Evolutionary conservation across 2,113 vertebrate species (phyloP).

Genomic region (Syrmaticus mikado): DNA sequence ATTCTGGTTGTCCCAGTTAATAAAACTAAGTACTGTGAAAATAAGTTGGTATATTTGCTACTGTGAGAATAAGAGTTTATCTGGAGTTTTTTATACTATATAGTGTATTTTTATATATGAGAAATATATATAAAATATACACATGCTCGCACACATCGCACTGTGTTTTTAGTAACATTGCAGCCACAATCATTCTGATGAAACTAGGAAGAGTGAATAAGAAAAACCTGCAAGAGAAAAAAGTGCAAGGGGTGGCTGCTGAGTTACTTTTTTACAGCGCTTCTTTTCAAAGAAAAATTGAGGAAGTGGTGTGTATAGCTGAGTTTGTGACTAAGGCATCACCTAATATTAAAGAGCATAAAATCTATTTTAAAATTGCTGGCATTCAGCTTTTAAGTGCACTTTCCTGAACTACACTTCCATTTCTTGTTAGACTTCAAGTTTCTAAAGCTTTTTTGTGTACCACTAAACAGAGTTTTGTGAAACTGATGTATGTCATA

Average conservation of each 20-base stretch:
- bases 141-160: slow-evolving; percentile 36
- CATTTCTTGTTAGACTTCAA: slow-evolving; percentile 80
- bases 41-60: slow-evolving; percentile 71
- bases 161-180: slow-evolving; percentile 46
- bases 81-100: slow-evolving; percentile 66
- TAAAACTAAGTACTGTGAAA: slow-evolving; percentile 78
- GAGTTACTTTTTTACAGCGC: not conserved
- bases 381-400: slow-evolving; percentile 84
- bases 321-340: slow-evolving; percentile 39
- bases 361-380: slow-evolving; percentile 74
- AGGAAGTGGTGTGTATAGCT: slow-evolving; percentile 14
- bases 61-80: slow-evolving; percentile 80
- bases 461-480: slow-evolving; percentile 79
- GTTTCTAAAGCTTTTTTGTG: slow-evolving; percentile 78
- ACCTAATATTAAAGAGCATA: slow-evolving; percentile 50
- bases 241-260: slow-evolving; percentile 10
- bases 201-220: slow-evolving; percentile 7
- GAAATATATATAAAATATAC: slow-evolving; percentile 53
- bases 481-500: slow-evolving; percentile 62
- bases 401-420: slow-evolving; percentile 83
- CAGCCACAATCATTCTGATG: slow-evolving; percentile 41
- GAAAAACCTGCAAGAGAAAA: slow-evolving; percentile 45
- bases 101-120: slow-evolving; percentile 74
- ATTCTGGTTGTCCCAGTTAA: slow-evolving; percentile 14
- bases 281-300: slow-evolving; percentile 23